Percentiles rank a stretch among this genome's conserved stretches.
These are phyloP conservation scores for Cybosia mesomella DNA, from an alignment of 2,888 invertebrate genomes.

Conservation along the genomic window DNA sequence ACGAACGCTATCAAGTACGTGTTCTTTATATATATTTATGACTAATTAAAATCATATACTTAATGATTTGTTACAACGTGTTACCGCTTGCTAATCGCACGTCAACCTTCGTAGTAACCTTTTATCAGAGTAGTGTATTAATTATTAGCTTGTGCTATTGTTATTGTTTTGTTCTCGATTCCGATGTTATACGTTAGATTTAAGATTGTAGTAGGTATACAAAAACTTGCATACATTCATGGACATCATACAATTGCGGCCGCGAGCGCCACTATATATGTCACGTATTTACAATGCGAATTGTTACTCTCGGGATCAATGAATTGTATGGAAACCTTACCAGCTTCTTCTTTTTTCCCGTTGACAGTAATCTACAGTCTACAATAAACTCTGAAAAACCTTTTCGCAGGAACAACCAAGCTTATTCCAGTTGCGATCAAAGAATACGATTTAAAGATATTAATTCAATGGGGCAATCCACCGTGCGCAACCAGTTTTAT, in stretches of 20 bases:
- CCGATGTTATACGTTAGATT: not conserved
- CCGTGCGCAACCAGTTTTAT: not conserved
- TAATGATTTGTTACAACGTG: not conserved
- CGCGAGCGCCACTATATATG: not conserved
- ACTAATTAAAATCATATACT: not conserved
- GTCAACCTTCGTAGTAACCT: constrained; percentile 7
- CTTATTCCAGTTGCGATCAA: not conserved
- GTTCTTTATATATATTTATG: not conserved
- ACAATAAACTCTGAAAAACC: not conserved
- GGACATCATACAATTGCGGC: too few relatives aligned
- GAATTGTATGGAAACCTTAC: not conserved
- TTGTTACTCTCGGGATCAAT: not conserved
- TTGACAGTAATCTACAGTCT: not conserved
- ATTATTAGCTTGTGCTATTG: not conserved
- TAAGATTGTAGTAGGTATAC: not conserved
- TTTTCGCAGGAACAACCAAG: not conserved
- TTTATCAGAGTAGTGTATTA: constrained; percentile 3
- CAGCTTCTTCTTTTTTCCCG: not conserved
- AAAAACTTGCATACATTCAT: too few relatives aligned
- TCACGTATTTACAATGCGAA: not conserved
- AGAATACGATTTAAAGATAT: not conserved
- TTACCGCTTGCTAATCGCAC: not conserved
- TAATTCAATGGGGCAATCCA: not conserved
- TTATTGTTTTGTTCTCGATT: not conserved
- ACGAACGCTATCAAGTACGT: not conserved